These are phyloP conservation scores for Ricordea florida DNA, from an alignment of 92 coral and sea anemone species.

Conservation along the genomic window DNA sequence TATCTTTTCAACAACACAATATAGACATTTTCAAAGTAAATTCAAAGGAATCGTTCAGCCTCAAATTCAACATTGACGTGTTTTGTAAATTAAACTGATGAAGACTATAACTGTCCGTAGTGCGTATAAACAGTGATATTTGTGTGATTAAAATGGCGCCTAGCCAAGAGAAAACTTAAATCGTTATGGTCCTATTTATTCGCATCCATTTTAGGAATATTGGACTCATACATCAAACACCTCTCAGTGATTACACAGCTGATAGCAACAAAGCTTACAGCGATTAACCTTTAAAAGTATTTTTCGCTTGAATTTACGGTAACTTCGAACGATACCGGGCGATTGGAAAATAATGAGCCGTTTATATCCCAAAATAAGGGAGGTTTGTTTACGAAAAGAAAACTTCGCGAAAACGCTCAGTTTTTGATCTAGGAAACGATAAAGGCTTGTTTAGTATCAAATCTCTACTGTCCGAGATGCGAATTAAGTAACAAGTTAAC, in stretches of 20 bases:
- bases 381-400: too few relatives aligned
- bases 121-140: constrained; percentile 28
- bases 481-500: neutral
- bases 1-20: constrained; percentile 75
- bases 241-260: too few relatives aligned
- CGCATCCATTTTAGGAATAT: neutral
- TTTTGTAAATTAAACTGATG: constrained; percentile 60
- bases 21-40: constrained; percentile 68
- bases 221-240: too few relatives aligned
- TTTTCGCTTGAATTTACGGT: too few relatives aligned
- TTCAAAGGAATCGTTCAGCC: constrained; percentile 85
- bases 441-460: too few relatives aligned
- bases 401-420: too few relatives aligned
- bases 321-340: too few relatives aligned
- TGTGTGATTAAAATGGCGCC: constrained; percentile 28
- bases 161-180: neutral
- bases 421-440: too few relatives aligned
- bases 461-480: neutral
- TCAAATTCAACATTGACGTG: constrained; percentile 63
- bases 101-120: constrained; percentile 29
- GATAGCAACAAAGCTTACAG: too few relatives aligned
- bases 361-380: too few relatives aligned
- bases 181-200: neutral
- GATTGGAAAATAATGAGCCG: too few relatives aligned
- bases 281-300: too few relatives aligned